Percentiles rank a stretch among this genome's conserved stretches.
Evolutionary conservation across 1,140 invertebrate species (phyloP).

Genomic region (Drosophila tsacasi): DNA sequence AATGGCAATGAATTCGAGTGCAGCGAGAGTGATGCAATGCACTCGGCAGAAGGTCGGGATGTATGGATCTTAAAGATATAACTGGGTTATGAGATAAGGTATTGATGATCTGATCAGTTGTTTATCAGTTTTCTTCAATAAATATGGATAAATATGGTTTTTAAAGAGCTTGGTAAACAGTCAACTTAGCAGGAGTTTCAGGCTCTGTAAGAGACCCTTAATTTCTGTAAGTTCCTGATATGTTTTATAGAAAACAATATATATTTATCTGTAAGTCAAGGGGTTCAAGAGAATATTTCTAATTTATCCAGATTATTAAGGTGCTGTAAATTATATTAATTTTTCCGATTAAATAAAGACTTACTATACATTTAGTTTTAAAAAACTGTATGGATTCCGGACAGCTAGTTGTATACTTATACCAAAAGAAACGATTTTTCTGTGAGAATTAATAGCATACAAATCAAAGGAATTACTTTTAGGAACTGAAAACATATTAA

Average conservation of each 20-base stretch:
- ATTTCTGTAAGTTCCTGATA: neutral
- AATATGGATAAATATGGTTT: neutral
- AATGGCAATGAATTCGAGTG: slow-evolving; percentile 35
- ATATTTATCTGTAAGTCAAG: neutral
- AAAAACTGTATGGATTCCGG: too few species aligned
- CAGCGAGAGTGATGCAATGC: slow-evolving; percentile 44
- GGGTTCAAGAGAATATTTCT: neutral
- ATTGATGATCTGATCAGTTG: neutral
- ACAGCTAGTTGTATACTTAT: neutral
- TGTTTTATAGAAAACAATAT: neutral
- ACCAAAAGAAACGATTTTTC: neutral
- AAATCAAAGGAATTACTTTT: neutral
- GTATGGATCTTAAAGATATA: neutral
- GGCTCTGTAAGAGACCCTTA: neutral
- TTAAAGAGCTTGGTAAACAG: neutral
- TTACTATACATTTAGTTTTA: too few species aligned
- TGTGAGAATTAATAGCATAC: neutral
- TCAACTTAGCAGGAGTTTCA: neutral
- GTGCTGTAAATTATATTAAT: neutral
- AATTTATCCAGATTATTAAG: neutral
- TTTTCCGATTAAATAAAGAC: neutral
- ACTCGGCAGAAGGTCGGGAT: slow-evolving; percentile 13
- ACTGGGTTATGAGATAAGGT: neutral
- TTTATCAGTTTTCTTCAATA: neutral
- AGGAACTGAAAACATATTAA: too few species aligned